phyloP scores from a whole-genome alignment of 2,888 invertebrate genomes.

The Mimachlamys varia region DNA sequence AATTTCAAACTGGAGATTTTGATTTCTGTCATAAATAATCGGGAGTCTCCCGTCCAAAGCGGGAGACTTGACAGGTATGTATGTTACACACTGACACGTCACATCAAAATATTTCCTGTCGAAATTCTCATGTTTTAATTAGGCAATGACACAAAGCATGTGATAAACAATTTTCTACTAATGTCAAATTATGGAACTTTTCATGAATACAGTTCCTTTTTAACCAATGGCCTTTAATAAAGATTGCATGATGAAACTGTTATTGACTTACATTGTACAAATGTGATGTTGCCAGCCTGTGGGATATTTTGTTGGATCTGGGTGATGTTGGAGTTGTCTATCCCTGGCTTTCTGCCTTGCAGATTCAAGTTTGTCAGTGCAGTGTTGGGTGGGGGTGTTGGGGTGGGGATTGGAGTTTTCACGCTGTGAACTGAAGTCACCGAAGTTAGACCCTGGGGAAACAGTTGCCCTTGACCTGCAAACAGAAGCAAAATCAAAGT shows the following conservation, averaged over 20 bases:
- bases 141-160: too few relatives aligned
- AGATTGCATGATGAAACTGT: neutral
- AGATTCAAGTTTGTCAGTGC: neutral
- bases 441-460: constrained; percentile 46
- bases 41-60: too few relatives aligned
- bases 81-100: too few relatives aligned
- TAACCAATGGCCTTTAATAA: too few relatives aligned
- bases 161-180: too few relatives aligned
- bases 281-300: constrained; percentile 60
- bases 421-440: constrained; percentile 39
- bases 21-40: too few relatives aligned
- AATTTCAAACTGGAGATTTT: too few relatives aligned
- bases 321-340: constrained; percentile 43
- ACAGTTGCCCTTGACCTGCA: constrained; percentile 48
- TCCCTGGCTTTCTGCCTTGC: constrained; percentile 41
- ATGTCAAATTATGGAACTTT: too few relatives aligned
- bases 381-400: constrained; percentile 47
- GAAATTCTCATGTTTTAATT: too few relatives aligned
- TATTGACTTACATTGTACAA: constrained; percentile 63
- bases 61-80: too few relatives aligned
- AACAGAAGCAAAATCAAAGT: neutral
- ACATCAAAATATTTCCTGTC: too few relatives aligned
- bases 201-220: too few relatives aligned
- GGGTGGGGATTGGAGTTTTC: constrained; percentile 60
- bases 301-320: constrained; percentile 51